Percentiles rank a stretch among this genome's conserved stretches.
These are phyloP conservation scores for Ranitomeya imitator DNA, from an alignment of 2,113 vertebrate species.

Conservation along the genomic window DNA sequence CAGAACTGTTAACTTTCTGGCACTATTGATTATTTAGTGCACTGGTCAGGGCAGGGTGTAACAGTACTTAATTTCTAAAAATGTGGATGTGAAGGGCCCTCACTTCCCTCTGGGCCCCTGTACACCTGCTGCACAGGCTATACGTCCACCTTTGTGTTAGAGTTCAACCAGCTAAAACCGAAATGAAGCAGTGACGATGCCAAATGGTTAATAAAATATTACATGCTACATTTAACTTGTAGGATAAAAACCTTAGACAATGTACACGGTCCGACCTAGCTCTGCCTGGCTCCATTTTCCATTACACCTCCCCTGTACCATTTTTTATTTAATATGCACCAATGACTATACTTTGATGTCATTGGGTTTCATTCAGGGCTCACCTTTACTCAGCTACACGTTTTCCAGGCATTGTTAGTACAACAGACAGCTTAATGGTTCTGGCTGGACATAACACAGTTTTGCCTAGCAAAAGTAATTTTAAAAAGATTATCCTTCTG, in stretches of 20 bases:
- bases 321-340: background rate
- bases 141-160: background rate
- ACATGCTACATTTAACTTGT: background rate
- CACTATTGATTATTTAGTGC: no score
- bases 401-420: background rate
- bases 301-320: background rate
- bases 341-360: background rate
- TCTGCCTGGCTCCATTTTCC: background rate
- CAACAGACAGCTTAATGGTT: background rate
- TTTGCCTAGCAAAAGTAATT: conserved; percentile 6
- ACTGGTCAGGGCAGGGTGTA: no score
- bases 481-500: background rate
- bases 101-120: no score
- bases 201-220: background rate
- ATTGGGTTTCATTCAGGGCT: background rate
- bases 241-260: background rate
- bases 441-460: background rate
- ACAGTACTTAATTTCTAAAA: no score
- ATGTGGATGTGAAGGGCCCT: no score
- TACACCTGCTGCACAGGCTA: background rate
- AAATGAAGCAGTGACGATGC: background rate
- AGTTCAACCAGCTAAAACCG: background rate
- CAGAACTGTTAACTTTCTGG: no score
- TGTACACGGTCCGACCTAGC: background rate
- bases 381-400: background rate